Evolutionary conservation across 1,140 invertebrate species (phyloP), one percentile per base, ranked within the genome.

Genomic region (Pseudomyrmex concolor): DNA sequence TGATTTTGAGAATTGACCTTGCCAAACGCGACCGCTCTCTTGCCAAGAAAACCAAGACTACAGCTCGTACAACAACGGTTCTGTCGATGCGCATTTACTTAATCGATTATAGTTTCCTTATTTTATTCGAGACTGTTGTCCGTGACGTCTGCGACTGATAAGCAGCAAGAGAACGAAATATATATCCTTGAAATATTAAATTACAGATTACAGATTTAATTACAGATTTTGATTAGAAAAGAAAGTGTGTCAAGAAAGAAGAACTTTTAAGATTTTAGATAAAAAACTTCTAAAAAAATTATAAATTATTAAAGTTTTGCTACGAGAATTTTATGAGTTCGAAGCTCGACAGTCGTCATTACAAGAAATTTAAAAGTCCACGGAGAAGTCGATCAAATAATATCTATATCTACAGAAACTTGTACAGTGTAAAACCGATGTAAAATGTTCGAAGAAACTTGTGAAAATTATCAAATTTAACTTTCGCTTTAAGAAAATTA

Each of bases 1-100:
- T 80, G 80, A 90, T 89, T 90, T 88, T 84, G 57, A 34, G 34
- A 63, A 48, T 25, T 57, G 13, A 10, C n/a, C 67, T 83, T 57
- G 59, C 22, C 74, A 74, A 74, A 86, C 71, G 78, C 70, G 59
- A 77, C 3, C 43, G 70, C 15, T n/a, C n/a, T n/a, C n/a, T 84
- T 67, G 82, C 72, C 63, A 70, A 45, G 55, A 15, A 48, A 15
- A 12, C 25, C 15, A 48, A 34, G 34, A 12, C 34, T 59, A 57
- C 50, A 34, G 15, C 13, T 62, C 62, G 19, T n/a, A 51, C 48
- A 50, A 84, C 45, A 74, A 84, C 82, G 70, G 70, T 88, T 57
- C 22, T 4, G 72, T 48, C 83, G 57, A 73, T 71, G 77, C 22
- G 70, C n/a, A 48, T 71, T 78, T 7, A 34, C 34, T 5, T 86